Percentiles rank a stretch among this genome's conserved stretches.
Evolutionary conservation across 2,888 invertebrate species (phyloP).

Genomic region (Amaurobius ferox): DNA sequence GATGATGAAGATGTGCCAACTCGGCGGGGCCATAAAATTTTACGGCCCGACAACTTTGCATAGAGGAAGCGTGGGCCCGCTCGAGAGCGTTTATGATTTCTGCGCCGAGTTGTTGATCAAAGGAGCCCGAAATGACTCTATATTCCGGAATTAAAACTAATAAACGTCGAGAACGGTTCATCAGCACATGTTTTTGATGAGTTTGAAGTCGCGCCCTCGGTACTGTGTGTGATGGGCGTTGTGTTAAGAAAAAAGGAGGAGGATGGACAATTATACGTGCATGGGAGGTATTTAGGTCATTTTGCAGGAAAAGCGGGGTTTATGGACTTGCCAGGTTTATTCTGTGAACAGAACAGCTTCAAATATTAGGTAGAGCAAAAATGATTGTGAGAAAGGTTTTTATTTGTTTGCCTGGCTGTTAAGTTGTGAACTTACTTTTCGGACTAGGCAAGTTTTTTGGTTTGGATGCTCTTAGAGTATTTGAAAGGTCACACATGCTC

Average conservation of each 20-base stretch:
- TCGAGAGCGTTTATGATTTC: conserved; percentile 23
- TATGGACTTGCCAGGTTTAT: conserved; percentile 40
- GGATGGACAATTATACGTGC: background rate
- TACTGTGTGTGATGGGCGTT: background rate
- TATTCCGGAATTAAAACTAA: conserved; percentile 69
- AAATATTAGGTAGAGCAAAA: background rate
- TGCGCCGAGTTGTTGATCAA: conserved; percentile 45
- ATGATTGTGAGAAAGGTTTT: background rate
- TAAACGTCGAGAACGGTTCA: conserved; percentile 65
- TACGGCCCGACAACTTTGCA: conserved; percentile 49
- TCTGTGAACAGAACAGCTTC: background rate
- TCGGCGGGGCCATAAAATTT: conserved; percentile 57
- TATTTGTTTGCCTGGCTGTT: background rate
- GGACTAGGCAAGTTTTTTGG: too few relatives aligned
- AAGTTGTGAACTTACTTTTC: too few relatives aligned
- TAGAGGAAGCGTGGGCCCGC: conserved; percentile 33
- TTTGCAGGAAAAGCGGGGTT: background rate
- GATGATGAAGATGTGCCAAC: conserved; percentile 70
- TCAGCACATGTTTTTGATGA: conserved; percentile 70
- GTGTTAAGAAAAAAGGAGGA: background rate
- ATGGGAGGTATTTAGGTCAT: conserved; percentile 20
- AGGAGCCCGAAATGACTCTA: conserved; percentile 56
- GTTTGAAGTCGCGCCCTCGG: conserved; percentile 26
- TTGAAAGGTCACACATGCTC: too few relatives aligned
- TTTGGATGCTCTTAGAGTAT: too few relatives aligned